Base-by-base conservation (phyloP, 2,113 vertebrate genomes). In the Planiliza haematocheilus region DNA sequence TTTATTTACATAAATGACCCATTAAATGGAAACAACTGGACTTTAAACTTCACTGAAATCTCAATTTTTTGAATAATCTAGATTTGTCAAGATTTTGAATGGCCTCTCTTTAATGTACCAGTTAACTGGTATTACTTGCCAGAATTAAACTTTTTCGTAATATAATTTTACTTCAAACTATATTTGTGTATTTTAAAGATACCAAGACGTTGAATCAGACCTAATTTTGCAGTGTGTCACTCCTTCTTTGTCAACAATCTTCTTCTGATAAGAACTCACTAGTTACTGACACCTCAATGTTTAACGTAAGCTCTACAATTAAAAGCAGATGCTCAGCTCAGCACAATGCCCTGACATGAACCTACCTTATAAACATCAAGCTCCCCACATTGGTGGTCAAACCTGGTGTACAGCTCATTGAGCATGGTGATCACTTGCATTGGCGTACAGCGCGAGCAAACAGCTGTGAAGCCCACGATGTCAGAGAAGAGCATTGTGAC, bases 381-480 rank as follows among this genome's bases (percentile, higher is more conserved):
- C 76, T 97, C 96, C 65, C 98, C 98, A 41, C 97, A 98, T 0
- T 98, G 94, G 79, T 93, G 95, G 91, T 99, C 98, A 82, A 99
- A 99, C 77, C 94, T 95, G 14, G 98, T 99, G 89, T 99, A 99
- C 48, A 99, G 91, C 45, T 96, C 97, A 2, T 95, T 99, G 67
- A 99, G 95, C 98, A 99, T 99, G 86, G 96, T 97, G 89, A 99
- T 96, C 90, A 99, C 97, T 93, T 99, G 97, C 95, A 99, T 97
- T 0, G 98, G 96, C 1, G 96, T 97, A 59, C 97, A 99, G 5
- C 92, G 93, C 1, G 97, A 96, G 86, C 98, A 99, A 85, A 98
- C 95, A 56, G 98, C 97, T 0, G 98, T 99, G 93, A 99, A 99
- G 68, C 98, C 98, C 74, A 99, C 98, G 8, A 99, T 95, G 90